A percentile compares a stretch with the other conserved stretches of the same genome.
Conservation (phyloP, 2,888 invertebrate genomes). For the Drosophila suboccidentalis region DNA sequence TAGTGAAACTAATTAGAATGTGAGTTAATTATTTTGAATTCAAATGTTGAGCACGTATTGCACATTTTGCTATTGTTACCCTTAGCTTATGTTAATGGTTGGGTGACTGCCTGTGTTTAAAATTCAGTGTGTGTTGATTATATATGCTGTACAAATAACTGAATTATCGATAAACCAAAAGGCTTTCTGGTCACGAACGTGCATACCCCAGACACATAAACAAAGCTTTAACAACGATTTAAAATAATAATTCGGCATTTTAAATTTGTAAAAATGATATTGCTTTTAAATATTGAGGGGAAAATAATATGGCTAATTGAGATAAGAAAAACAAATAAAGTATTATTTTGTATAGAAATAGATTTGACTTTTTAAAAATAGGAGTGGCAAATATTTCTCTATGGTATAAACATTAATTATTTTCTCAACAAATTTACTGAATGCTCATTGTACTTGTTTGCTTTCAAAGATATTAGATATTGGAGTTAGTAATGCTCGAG, state of each 20-base stretch:
- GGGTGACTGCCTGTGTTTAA: constrained; percentile 6
- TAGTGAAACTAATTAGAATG: constrained; percentile 77
- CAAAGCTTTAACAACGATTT: background rate
- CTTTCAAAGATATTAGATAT: constrained; percentile 43
- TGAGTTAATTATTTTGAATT: constrained; percentile 77
- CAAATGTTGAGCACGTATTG: constrained; percentile 47
- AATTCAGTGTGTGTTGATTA: constrained; percentile 40
- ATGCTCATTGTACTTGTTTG: background rate
- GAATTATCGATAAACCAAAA: constrained; percentile 51
- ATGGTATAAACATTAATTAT: background rate
- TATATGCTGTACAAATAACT: constrained; percentile 38
- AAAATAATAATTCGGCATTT: background rate
- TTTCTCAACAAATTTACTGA: background rate
- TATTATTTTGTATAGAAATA: too few species aligned
- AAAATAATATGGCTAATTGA: background rate
- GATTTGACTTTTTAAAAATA: too few species aligned
- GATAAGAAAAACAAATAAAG: background rate
- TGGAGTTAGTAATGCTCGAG: constrained; percentile 55
- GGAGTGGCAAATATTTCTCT: background rate
- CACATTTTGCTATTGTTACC: constrained; percentile 54
- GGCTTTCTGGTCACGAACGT: constrained; percentile 36
- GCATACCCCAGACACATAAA: background rate
- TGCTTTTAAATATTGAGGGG: background rate
- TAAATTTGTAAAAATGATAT: background rate
- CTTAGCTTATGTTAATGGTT: constrained; percentile 22